These are phyloP conservation scores for Drosophila eohydei DNA, from an alignment of 2,888 invertebrate species.

Conservation along the genomic window DNA sequence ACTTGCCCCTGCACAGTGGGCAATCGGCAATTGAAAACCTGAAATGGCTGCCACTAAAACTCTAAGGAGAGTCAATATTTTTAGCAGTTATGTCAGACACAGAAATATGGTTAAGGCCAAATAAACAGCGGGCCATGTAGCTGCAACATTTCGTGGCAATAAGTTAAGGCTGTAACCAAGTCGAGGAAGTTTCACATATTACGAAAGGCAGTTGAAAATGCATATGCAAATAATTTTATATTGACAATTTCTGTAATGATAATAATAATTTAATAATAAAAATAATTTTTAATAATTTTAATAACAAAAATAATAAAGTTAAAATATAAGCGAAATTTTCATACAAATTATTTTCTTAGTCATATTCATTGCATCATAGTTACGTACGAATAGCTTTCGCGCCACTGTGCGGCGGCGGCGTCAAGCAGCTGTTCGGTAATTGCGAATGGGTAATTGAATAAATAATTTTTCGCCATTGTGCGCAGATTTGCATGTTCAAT, in stretches of 20 bases:
- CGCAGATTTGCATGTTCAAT: constrained; percentile 29
- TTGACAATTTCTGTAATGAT: not conserved
- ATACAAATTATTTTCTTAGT: not conserved
- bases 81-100: not conserved
- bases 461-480: constrained; percentile 31
- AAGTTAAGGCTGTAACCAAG: not conserved
- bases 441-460: constrained; percentile 33
- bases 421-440: constrained; percentile 24
- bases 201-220: not conserved
- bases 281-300: not conserved
- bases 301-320: not conserved
- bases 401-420: constrained; percentile 17
- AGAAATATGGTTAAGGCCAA: not conserved
- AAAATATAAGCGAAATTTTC: not conserved
- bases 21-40: not conserved
- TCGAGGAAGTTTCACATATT: not conserved
- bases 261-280: not conserved
- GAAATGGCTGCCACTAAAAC: not conserved
- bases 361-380: not conserved
- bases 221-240: not conserved
- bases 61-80: not conserved
- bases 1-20: constrained; percentile 36
- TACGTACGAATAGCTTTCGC: not conserved
- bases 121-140: constrained; percentile 5
- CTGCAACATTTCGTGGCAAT: not conserved